phyloP scores from a whole-genome alignment of 1,140 invertebrate genomes.

The Tetragnatha versicolor region DNA sequence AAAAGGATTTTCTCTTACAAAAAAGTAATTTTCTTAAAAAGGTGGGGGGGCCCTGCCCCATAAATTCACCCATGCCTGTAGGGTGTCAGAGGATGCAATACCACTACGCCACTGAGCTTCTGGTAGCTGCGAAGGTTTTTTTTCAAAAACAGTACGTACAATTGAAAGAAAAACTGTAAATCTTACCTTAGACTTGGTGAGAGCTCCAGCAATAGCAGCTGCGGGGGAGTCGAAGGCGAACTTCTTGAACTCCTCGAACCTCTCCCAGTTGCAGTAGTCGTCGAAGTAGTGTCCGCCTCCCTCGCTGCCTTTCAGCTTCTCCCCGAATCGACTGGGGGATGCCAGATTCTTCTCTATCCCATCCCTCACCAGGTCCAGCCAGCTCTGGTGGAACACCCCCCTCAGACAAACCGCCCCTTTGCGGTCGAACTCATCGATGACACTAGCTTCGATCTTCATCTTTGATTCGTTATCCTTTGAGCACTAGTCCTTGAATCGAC shows the following conservation, averaged over 20 bases:
- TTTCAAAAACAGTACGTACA: too few species aligned
- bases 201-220: constrained; percentile 57
- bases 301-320: constrained; percentile 44
- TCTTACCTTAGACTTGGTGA: constrained; percentile 56
- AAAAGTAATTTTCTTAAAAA: too few species aligned
- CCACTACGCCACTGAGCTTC: too few species aligned
- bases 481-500: too few species aligned
- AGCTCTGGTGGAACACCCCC: constrained; percentile 45
- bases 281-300: constrained; percentile 60
- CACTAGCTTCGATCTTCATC: constrained; percentile 18
- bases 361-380: constrained; percentile 43
- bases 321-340: constrained; percentile 41
- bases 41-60: too few species aligned
- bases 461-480: too few species aligned
- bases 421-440: constrained; percentile 51
- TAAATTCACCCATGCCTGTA: too few species aligned
- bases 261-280: constrained; percentile 62
- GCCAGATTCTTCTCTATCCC: constrained; percentile 54
- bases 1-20: too few species aligned
- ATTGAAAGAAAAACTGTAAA: not conserved
- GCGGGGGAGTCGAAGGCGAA: constrained; percentile 60
- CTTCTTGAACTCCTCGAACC: constrained; percentile 59
- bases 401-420: constrained; percentile 57
- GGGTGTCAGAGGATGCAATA: too few species aligned
- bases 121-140: too few species aligned